These are phyloP conservation scores for Cydia strobilella DNA, from an alignment of 1,140 invertebrate species.

Conservation along the genomic window DNA sequence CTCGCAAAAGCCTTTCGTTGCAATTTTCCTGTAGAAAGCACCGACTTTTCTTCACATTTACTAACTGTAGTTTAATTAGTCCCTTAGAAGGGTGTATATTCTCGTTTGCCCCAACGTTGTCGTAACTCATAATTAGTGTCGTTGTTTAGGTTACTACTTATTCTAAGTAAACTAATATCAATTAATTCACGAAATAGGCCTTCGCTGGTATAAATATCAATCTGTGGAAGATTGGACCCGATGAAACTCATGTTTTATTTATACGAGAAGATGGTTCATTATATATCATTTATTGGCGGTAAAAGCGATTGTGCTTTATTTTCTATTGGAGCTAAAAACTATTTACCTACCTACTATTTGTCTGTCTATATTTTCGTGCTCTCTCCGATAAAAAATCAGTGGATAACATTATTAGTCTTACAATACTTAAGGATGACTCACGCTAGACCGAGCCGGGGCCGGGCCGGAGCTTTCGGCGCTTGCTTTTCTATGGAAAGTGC, in stretches of 20 bases:
- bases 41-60: not conserved
- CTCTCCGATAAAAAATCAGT: too few relatives aligned
- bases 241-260: slow-evolving; percentile 1
- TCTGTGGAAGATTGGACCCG: slow-evolving; percentile 6
- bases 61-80: not conserved
- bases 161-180: slow-evolving; percentile 28
- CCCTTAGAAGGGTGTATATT: slow-evolving; percentile 25
- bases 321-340: not conserved
- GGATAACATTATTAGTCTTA: too few relatives aligned
- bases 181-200: slow-evolving; percentile 17
- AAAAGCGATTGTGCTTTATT: not conserved
- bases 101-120: not conserved
- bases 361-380: too few relatives aligned
- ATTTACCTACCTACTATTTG: too few relatives aligned
- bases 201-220: slow-evolving; percentile 9
- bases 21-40: not conserved
- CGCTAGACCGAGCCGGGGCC: too few relatives aligned
- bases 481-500: too few relatives aligned
- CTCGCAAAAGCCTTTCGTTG: not conserved
- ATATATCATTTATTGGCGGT: not conserved
- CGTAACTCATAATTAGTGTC: slow-evolving; percentile 31
- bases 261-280: not conserved
- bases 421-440: too few relatives aligned
- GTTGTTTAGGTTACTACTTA: slow-evolving; percentile 23
- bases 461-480: too few relatives aligned